A percentile compares a stretch with the other conserved stretches of the same genome.
These are phyloP conservation scores for Geophilus truncorum DNA, from an alignment of 2,888 invertebrate species.

Conservation along the genomic window DNA sequence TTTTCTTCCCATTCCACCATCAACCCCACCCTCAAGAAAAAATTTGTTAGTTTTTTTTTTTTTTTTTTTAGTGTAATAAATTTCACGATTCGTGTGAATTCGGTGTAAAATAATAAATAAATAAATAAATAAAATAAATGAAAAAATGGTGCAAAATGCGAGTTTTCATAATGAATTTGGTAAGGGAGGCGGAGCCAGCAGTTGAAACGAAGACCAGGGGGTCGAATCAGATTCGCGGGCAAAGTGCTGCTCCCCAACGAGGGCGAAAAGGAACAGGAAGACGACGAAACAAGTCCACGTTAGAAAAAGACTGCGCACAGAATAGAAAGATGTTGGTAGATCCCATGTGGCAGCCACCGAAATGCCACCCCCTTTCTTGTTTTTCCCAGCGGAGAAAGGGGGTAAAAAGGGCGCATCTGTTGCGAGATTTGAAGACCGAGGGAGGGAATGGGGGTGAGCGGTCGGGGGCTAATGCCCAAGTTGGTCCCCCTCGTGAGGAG, in stretches of 20 bases:
- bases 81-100: too few species aligned
- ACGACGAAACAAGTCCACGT: slow-evolving; percentile 15
- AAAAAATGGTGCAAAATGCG: background rate
- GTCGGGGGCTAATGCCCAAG: slow-evolving; percentile 1
- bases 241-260: slow-evolving; percentile 8
- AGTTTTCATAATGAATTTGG: background rate
- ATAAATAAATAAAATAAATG: background rate
- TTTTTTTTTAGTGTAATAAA: too few species aligned
- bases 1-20: too few species aligned
- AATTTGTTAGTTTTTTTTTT: too few species aligned
- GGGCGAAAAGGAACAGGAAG: background rate
- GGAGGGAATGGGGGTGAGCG: background rate
- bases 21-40: too few species aligned
- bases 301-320: background rate
- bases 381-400: slow-evolving; percentile 18
- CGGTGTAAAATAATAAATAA: background rate
- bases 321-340: slow-evolving; percentile 5
- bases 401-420: slow-evolving; percentile 8
- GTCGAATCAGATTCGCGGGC: slow-evolving; percentile 14
- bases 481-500: slow-evolving; percentile 14
- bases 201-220: background rate
- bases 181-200: background rate
- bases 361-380: background rate
- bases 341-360: slow-evolving; percentile 22
- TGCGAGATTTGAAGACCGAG: background rate